These are phyloP conservation scores for Meliscaeva auricollis DNA, from an alignment of 2,888 invertebrate genomes.

Conservation along the genomic window DNA sequence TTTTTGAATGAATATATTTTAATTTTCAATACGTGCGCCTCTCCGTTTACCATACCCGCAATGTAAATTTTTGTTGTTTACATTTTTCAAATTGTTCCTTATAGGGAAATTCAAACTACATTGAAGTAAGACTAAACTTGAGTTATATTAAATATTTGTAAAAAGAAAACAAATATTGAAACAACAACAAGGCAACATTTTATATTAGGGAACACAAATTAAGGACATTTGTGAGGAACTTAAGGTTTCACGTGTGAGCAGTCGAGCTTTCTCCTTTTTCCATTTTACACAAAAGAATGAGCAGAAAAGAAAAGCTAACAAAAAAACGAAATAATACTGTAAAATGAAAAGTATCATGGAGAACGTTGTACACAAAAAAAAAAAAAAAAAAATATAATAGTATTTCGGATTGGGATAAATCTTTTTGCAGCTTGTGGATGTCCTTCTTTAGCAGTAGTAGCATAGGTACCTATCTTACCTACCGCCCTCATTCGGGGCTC, in stretches of 20 bases:
- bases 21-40: too few species aligned
- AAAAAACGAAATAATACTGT: conserved; percentile 18
- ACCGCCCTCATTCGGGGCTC: conserved; percentile 1
- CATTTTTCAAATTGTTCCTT: too few species aligned
- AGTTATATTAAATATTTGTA: neutral
- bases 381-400: conserved; percentile 12
- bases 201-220: neutral
- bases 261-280: conserved; percentile 58
- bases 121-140: neutral
- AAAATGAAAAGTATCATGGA: conserved; percentile 2
- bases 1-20: too few species aligned
- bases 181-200: neutral
- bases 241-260: conserved; percentile 62
- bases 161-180: conserved; percentile 2
- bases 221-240: conserved; percentile 41
- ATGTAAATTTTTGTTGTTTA: too few species aligned
- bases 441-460: neutral
- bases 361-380: neutral
- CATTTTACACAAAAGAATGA: conserved; percentile 37
- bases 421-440: conserved; percentile 31
- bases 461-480: conserved; percentile 6
- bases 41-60: too few species aligned
- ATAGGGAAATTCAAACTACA: neutral
- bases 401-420: conserved; percentile 35
- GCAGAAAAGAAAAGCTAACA: conserved; percentile 5